These are phyloP conservation scores for Ectemnius lituratus DNA, from an alignment of 2,888 invertebrate genomes.

Conservation along the genomic window DNA sequence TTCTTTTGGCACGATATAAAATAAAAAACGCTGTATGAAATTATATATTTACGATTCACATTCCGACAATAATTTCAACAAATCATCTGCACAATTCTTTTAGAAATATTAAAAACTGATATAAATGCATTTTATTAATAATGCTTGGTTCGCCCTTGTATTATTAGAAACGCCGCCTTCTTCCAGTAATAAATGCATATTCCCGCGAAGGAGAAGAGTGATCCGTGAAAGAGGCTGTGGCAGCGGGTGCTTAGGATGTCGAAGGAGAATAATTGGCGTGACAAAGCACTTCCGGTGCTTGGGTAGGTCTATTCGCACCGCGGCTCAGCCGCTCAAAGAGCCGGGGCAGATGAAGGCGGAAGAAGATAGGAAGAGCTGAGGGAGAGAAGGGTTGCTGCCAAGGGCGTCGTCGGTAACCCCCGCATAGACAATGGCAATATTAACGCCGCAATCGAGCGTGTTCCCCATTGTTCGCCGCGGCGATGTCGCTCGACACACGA, in stretches of 20 bases:
- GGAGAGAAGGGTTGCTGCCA: conserved; percentile 25
- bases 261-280: conserved; percentile 58
- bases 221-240: conserved; percentile 14
- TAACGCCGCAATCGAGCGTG: conserved; percentile 54
- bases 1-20: no score
- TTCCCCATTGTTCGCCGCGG: conserved; percentile 46
- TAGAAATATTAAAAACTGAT: no score
- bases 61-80: no score
- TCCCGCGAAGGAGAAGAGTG: conserved; percentile 3
- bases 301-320: conserved; percentile 53
- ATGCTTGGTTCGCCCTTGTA: no score
- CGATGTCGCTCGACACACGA: conserved; percentile 29
- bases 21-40: no score
- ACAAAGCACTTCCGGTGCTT: conserved; percentile 62
- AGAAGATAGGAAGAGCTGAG: no score
- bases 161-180: no score
- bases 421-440: conserved; percentile 58
- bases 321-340: conserved; percentile 42
- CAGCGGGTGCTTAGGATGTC: conserved; percentile 28
- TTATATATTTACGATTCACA: no score
- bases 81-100: no score
- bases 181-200: no score
- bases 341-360: not conserved
- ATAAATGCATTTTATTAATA: no score
- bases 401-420: conserved; percentile 39